Evolutionary conservation across 1,140 invertebrate genomes (phyloP), one percentile per base, ranked within the genome.

Genomic region (Eriocheir sinensis): DNA sequence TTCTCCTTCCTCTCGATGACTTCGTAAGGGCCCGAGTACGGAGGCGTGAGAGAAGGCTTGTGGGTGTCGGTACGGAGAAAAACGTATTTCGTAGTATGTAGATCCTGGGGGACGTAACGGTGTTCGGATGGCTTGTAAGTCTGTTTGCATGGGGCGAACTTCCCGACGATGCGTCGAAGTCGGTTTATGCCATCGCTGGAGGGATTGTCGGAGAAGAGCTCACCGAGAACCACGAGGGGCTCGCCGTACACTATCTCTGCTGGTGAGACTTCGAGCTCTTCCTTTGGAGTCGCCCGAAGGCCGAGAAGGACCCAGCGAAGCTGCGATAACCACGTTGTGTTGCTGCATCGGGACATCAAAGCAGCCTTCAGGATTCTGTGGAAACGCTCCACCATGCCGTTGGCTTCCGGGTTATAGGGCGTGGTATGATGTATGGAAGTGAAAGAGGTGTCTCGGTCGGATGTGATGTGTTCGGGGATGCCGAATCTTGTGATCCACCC

Each of bases 311-410:
- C 86, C 86, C 32, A 89, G 38, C 8, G 86, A 89, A 40, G 86
- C 86, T 89, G 38, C 30, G 34, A 9, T 9, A 89, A 48, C 44
- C 44, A 48, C 4, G 44, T 15, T 15, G 44, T 4, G 44, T 15
- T 48, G 44, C 32, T 89, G 34, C 38, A 89, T 15, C 30, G n/a
- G 86, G n/a, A 32, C n/a, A 89, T 89, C 27, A 89, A 27, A 9
- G 86, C 40, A 41, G 86, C 86, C 40, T 89, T 89, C 3, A 89
- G 86, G 30, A 32, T 34, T 36, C 38, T 32, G 40, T 89, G 86
- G 9, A 91, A 32, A 27, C 89, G 38, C 44, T 91, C 89, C 40
- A 30, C 89, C 89, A 91, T 91, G 40, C 88, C n/a, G n/a, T n/a
- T n/a, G n/a, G n/a, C n/a, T n/a, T n/a, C n/a, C n/a, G n/a, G n/a